Evolutionary conservation across 1,140 invertebrate genomes (phyloP).

Genomic region (Pissodes strobi): DNA sequence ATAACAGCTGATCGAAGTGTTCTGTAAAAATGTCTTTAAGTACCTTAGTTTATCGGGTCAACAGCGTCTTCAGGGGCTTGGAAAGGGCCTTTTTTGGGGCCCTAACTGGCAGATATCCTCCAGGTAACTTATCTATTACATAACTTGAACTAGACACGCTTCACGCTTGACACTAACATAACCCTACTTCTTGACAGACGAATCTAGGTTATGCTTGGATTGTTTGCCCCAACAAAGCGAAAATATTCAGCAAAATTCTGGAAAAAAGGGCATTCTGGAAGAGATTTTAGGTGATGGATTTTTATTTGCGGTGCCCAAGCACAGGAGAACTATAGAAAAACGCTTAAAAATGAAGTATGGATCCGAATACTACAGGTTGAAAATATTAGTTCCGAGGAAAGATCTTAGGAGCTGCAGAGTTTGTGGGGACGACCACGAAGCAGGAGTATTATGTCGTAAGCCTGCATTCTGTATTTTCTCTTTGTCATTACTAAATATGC

Average conservation of each 20-base stretch:
- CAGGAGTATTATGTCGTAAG: constrained; percentile 77
- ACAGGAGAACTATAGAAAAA: constrained; percentile 74
- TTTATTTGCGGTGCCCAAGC: constrained; percentile 80
- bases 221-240: constrained; percentile 3
- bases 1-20: constrained; percentile 1
- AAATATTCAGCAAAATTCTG: background rate
- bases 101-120: constrained; percentile 56
- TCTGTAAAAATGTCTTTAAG: constrained; percentile 25
- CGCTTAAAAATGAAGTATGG: constrained; percentile 74
- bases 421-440: constrained; percentile 83
- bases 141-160: constrained; percentile 38
- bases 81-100: constrained; percentile 47
- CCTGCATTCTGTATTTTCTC: constrained; percentile 40
- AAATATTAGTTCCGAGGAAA: constrained; percentile 70
- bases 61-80: constrained; percentile 28
- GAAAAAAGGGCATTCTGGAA: constrained; percentile 55
- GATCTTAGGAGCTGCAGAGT: constrained; percentile 74
- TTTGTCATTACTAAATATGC: constrained; percentile 1
- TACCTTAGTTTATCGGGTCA: constrained; percentile 22
- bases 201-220: constrained; percentile 31
- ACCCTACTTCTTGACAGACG: constrained; percentile 52
- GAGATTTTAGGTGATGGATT: constrained; percentile 74
- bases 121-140: constrained; percentile 55
- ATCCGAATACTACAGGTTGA: constrained; percentile 65
- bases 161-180: constrained; percentile 35